phyloP scores from a whole-genome alignment of 2,113 vertebrate species.

The Cygnus atratus region DNA sequence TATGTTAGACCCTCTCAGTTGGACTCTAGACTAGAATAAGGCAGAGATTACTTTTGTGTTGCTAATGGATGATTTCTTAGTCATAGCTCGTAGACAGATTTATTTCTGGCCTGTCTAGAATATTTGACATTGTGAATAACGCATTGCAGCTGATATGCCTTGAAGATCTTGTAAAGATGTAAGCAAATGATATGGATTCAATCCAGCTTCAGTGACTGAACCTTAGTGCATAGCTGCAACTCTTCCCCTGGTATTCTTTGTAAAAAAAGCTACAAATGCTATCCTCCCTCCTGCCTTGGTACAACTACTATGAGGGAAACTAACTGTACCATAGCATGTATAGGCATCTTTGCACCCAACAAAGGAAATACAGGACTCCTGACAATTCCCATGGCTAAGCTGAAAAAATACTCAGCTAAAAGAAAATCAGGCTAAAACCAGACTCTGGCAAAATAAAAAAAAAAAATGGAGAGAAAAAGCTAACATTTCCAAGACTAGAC shows the following conservation, averaged over 20 bases:
- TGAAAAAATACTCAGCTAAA: neutral
- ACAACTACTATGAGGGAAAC: neutral
- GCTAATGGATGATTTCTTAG: conserved; percentile 49
- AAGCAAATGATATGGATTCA: conserved; percentile 32
- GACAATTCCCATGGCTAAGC: neutral
- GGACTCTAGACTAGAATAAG: neutral
- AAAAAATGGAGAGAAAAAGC: neutral
- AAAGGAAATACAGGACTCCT: neutral
- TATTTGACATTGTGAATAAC: conserved; percentile 50
- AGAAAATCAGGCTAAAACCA: neutral
- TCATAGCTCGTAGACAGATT: conserved; percentile 46
- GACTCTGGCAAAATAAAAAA: neutral
- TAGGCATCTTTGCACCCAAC: neutral
- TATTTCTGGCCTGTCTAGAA: conserved; percentile 43
- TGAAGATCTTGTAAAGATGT: conserved; percentile 45
- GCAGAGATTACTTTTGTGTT: conserved; percentile 36
- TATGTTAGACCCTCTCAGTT: neutral
- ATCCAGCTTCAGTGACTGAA: conserved; percentile 29
- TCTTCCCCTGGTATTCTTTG: neutral
- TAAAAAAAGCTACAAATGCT: neutral
- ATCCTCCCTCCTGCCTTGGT: neutral
- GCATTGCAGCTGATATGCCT: conserved; percentile 42
- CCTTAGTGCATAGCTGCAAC: neutral
- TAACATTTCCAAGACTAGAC: neutral
- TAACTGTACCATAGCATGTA: neutral